Evolutionary conservation across 1,140 invertebrate genomes (phyloP), one percentile per base, ranked within the genome.

Genomic region (Notospermus geniculatus): DNA sequence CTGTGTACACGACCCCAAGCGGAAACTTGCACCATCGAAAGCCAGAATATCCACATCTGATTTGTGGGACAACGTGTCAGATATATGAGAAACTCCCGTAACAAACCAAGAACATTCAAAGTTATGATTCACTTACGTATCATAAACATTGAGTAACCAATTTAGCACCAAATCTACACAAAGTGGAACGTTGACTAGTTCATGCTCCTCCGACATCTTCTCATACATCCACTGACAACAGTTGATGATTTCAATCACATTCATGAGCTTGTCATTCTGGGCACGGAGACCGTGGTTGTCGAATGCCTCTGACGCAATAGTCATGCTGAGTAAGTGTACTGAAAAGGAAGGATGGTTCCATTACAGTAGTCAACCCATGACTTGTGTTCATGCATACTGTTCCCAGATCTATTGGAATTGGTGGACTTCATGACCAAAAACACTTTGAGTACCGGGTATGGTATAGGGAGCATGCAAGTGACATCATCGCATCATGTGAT

Each of bases 141-240:
- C 96, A 81, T 96, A 98, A 50, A 99, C 92, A 84, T 98, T 98
- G 41, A 99, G 87, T 69, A 99, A 84, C 94, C 97, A 98, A 83
- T 99, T 99, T 70, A 99, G 87, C 59, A 92, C 91, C 66, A 99
- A 83, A 83, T 99, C 97, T 64, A 97, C 88, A 83, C 91, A 92
- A 0, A 98, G 85, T 23, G 94, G 91, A 59, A 96, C 87, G 79
- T 86, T 83, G 54, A 84, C 74, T 28, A 80, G 66, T 28, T 77
- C 67, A 75, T 89, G 87, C 67, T 89, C 87, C 22, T 86, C 84
- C 46, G 89, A 86, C 52, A 91, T 86, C 54, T 85, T 83, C 79
- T 92, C 92, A 78, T 93, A 97, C 52, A 98, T 86, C 1, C 92
- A 91, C 60, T 91, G 89, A 65, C 98, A 84, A 65, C 95, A 93